Base-by-base conservation (phyloP, 2,797 vertebrate genomes). In the Todus mexicanus region DNA sequence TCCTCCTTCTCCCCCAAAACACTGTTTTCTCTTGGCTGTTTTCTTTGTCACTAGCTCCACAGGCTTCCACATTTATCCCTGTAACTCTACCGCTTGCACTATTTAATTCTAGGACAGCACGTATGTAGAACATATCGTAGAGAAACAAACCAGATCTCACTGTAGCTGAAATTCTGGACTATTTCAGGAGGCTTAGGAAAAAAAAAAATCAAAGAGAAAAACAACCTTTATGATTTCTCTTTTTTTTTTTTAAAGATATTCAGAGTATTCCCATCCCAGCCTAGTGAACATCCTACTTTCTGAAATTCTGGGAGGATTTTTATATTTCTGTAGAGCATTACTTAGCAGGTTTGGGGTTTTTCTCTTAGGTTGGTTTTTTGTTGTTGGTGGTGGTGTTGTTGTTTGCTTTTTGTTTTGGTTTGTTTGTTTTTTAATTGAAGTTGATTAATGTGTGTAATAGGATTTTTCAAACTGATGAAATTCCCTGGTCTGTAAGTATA, bases 31-130 rank as follows among this genome's bases (percentile, higher is more conserved):
- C 54, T 59, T 61, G 47, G 16, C 31, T 84, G 20, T 66, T 91
- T 92, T 66, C 63, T 88, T 84, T 76, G 60, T 87, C 70, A 57
- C 47, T 73, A 43, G 8, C 40, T 85, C 89, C 37, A 85, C 56
- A 37, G 11, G 50, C 37, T 59, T 65, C 37, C 51, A 35, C 26
- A 22, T 78, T 80, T 64, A 87, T 60, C 40, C 50, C 22, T 47
- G 17, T 48, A 72, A 75, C 75, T 23, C 43, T 1, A 1, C 48
- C 91, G 60, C 33, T 85, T 51, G 33, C 19, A 25, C 37, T 60
- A 23, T 56, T 80, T 80, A 84, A 84, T 89, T 94, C 29, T 90
- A 66, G 56, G 48, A 63, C 25, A 45, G 13, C 8, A n/a, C 13
- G 12, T 71, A 69, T 15, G 12, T 71, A 69, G 31, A 84, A 76